Base-by-base conservation (phyloP, 2,113 vertebrate species). In the Lontra canadensis region DNA sequence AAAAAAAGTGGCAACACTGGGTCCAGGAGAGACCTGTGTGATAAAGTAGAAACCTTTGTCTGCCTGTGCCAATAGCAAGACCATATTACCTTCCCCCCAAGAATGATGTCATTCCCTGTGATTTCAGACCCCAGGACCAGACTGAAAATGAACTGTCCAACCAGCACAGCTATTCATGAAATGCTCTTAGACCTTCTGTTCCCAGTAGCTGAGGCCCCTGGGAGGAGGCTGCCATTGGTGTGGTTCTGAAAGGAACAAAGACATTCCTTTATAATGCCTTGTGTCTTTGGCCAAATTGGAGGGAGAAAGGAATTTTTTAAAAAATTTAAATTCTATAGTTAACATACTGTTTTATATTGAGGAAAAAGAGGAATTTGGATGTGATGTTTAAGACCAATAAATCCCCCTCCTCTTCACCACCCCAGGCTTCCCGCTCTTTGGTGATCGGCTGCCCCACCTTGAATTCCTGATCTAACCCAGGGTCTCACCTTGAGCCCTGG, bases 181-280 rank as follows among this genome's bases (percentile, higher is more conserved):
- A 47, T 21, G n/a, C n/a, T n/a, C 73, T 73, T 21, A 42, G 55
- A 29, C 13, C 34, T 36, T 20, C 42, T 49, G 4, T 15, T 89
- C 29, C 67, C 44, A 52, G 17, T 13, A 34, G 29, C 21, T 26
- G n/a, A 88, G 20, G 21, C 3, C 61, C n/a, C 1, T 0, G 14
- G 61, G 39, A 65, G 18, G 39, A 76, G 52, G 71, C 49, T 4
- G 47, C 39, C 63, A 36, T 73, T 69, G 74, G 59, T 69, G 1
- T 49, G 7, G 59, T 76, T 89, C 69, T 61, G 79, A 80, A 85
- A 92, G 76, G 31, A 86, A 25, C 63, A 65, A n/a, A 85, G 69
- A 49, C 7, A 36, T 59, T 25, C 31, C 79, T 96, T 78, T 65
- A 2, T 87, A 15, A n/a, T 15, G 57, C 17, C 15, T 6, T 47